phyloP scores from a whole-genome alignment of 2,888 invertebrate species.

The Rhaphigaster nebulosa region DNA sequence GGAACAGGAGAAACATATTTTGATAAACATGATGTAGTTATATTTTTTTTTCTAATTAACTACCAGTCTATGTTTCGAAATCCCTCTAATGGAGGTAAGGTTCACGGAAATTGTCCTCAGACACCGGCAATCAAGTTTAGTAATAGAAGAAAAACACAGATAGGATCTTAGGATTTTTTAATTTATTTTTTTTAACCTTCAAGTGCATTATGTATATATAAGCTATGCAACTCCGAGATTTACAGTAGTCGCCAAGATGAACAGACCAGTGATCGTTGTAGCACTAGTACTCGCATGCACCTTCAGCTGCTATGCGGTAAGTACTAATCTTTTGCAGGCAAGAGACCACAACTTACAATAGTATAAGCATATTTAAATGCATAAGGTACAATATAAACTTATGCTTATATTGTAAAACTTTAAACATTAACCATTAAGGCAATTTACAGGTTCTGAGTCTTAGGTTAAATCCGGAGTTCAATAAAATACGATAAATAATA shows the following conservation, averaged over 20 bases:
- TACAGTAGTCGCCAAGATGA: neutral
- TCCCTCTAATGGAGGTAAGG: neutral
- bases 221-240: neutral
- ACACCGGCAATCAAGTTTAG: neutral
- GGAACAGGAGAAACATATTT: neutral
- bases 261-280: constrained; percentile 1
- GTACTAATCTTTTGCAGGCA: neutral
- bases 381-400: neutral
- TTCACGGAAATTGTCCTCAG: neutral
- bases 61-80: neutral
- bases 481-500: too few relatives aligned
- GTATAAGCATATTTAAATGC: neutral
- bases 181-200: neutral
- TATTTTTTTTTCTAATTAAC: neutral
- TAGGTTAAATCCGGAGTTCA: too few relatives aligned
- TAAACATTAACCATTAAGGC: too few relatives aligned
- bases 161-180: neutral
- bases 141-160: neutral
- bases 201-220: neutral
- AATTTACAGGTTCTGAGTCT: too few relatives aligned
- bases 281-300: neutral
- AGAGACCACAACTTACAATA: neutral
- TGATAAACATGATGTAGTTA: neutral
- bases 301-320: neutral
- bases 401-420: too few relatives aligned